phyloP scores from a whole-genome alignment of 2,888 invertebrate genomes.

The Nymphalis urticae region DNA sequence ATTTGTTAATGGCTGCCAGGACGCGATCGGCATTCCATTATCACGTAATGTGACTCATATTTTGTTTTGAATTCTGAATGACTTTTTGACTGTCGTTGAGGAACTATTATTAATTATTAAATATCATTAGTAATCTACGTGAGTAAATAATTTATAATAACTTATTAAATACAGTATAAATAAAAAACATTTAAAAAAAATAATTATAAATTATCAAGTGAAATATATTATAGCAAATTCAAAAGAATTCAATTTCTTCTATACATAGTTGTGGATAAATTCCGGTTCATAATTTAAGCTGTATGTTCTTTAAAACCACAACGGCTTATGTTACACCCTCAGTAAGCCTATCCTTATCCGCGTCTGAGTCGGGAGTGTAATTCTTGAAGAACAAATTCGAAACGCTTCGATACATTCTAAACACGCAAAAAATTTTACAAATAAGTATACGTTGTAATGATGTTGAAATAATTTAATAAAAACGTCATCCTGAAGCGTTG shows the following conservation, averaged over 20 bases:
- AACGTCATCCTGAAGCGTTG: too few relatives aligned
- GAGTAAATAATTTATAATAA: not conserved
- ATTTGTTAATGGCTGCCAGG: constrained; percentile 63
- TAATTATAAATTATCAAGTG: too few relatives aligned
- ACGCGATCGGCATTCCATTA: constrained; percentile 73
- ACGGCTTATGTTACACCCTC: constrained; percentile 1
- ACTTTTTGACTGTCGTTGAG: constrained; percentile 13
- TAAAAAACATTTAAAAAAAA: constrained; percentile 4
- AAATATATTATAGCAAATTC: not conserved
- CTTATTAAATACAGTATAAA: not conserved
- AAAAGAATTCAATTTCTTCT: not conserved
- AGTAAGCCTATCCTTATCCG: not conserved
- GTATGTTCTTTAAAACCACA: not conserved
- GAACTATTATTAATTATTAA: constrained; percentile 11
- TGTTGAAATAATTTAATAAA: too few relatives aligned
- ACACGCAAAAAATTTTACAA: not conserved
- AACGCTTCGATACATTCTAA: too few relatives aligned
- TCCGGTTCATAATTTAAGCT: not conserved
- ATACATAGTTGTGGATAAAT: not conserved
- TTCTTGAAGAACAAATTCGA: not conserved
- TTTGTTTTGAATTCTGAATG: constrained; percentile 45
- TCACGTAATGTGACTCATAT: constrained; percentile 56
- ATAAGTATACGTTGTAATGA: too few relatives aligned
- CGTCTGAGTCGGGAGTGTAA: not conserved
- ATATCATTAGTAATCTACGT: not conserved